phyloP scores from a whole-genome alignment of 2,113 vertebrate species.

The Xenopus borealis region DNA sequence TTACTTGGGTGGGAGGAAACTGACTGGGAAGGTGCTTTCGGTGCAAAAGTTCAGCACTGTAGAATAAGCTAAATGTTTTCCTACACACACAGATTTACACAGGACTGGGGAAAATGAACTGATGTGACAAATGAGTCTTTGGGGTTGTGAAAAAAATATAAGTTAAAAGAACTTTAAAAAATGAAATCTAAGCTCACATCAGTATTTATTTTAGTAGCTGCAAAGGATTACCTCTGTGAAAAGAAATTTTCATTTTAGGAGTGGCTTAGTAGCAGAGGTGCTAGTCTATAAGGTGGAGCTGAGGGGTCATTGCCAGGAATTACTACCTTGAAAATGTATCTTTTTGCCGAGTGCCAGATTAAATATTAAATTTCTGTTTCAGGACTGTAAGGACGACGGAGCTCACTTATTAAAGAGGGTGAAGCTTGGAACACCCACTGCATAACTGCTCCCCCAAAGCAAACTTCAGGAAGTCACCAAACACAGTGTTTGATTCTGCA shows the following conservation, averaged over 20 bases:
- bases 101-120: slow-evolving; percentile 35
- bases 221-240: slow-evolving; percentile 14
- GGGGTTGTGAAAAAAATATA: slow-evolving; percentile 22
- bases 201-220: slow-evolving; percentile 28
- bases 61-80: slow-evolving; percentile 44
- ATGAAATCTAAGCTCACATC: slow-evolving; percentile 14
- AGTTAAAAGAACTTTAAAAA: slow-evolving; percentile 6
- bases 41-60: slow-evolving; percentile 43
- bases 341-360: slow-evolving; percentile 10
- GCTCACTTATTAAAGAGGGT: background rate
- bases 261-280: slow-evolving; percentile 32
- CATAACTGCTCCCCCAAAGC: too few species aligned
- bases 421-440: too few species aligned
- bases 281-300: slow-evolving; percentile 17
- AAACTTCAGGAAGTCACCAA: too few species aligned
- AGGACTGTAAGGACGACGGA: background rate
- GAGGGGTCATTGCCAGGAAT: slow-evolving; percentile 12
- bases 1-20: slow-evolving; percentile 44
- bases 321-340: slow-evolving; percentile 28
- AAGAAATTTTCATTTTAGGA: slow-evolving; percentile 22
- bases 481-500: too few species aligned
- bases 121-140: slow-evolving; percentile 35
- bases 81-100: slow-evolving; percentile 36
- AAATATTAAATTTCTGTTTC: slow-evolving; percentile 32
- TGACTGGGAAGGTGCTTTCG: slow-evolving; percentile 33